Conservation (phyloP, 2,113 vertebrate genomes). For the Verasper variegatus region DNA sequence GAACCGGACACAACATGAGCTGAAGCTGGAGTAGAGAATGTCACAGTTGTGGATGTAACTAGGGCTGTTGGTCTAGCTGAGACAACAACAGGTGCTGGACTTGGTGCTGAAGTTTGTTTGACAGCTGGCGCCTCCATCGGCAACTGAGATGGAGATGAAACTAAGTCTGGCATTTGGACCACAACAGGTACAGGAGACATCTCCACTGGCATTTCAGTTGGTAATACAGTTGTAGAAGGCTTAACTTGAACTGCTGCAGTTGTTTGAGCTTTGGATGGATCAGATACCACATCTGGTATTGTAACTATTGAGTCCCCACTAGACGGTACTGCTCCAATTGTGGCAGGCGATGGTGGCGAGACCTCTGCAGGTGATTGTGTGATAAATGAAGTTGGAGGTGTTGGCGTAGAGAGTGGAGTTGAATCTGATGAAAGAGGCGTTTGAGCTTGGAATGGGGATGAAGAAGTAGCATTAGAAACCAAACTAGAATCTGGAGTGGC, state of each 20-base stretch:
- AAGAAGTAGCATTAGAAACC: constrained; percentile 74
- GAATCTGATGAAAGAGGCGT: constrained; percentile 75
- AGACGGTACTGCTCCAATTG: constrained; percentile 14
- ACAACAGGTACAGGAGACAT: constrained; percentile 41
- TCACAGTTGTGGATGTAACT: constrained; percentile 33
- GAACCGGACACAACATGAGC: constrained; percentile 32
- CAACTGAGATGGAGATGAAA: constrained; percentile 71
- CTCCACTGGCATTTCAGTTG: constrained; percentile 16
- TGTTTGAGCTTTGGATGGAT: constrained; percentile 57
- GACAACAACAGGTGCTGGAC: constrained; percentile 43
- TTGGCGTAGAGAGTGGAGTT: constrained; percentile 75
- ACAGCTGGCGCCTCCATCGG: constrained; percentile 40
- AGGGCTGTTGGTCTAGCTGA: constrained; percentile 35
- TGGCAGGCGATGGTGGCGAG: constrained; percentile 10
- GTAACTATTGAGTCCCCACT: constrained; percentile 47
- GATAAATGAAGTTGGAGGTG: constrained; percentile 63
- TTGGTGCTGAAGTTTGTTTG: constrained; percentile 61
- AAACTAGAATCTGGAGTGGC: constrained; percentile 74
- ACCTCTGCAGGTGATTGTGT: constrained; percentile 45
- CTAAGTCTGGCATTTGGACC: constrained; percentile 75
- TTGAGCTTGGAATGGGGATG: constrained; percentile 71
- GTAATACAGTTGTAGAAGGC: constrained; percentile 16
- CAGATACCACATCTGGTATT: constrained; percentile 73
- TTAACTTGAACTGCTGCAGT: constrained; percentile 14
- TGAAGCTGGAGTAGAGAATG: constrained; percentile 23